Evolutionary conservation across 64 coral and sea anemone species (phyloP).

Genomic region (Pachyseris speciosa): DNA sequence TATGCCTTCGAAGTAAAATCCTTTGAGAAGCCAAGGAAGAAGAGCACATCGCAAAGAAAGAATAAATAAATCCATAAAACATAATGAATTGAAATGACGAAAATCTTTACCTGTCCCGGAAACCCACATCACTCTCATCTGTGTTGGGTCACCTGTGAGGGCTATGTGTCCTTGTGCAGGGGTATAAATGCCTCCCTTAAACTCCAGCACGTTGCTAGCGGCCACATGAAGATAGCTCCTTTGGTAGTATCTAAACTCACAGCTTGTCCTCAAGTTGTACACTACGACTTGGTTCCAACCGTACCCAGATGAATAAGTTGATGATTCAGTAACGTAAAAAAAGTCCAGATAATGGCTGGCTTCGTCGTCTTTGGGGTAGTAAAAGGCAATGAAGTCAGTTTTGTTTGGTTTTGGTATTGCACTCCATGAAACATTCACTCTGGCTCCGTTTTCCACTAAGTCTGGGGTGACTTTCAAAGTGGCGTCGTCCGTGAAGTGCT

Average conservation of each 20-base stretch:
- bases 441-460: conserved; percentile 44
- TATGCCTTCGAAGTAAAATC: too few relatives aligned
- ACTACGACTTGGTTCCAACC: conserved; percentile 61
- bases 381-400: conserved; percentile 36
- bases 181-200: conserved; percentile 60
- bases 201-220: conserved; percentile 72
- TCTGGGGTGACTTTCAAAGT: conserved; percentile 4
- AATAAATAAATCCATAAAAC: neutral
- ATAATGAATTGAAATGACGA: neutral
- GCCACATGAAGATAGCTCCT: conserved; percentile 32
- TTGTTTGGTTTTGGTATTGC: neutral
- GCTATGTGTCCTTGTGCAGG: conserved; percentile 83
- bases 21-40: too few relatives aligned
- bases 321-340: conserved; percentile 4
- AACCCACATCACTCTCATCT: conserved; percentile 93
- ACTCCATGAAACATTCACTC: conserved; percentile 49
- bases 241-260: conserved; percentile 89
- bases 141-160: conserved; percentile 77
- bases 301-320: conserved; percentile 12
- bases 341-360: conserved; percentile 36
- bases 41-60: neutral
- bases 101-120: conserved; percentile 78
- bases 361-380: conserved; percentile 19
- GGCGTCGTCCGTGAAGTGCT: neutral
- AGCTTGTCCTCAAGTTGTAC: conserved; percentile 68